These are phyloP conservation scores for Coptotermes formosanus DNA, from an alignment of 1,140 invertebrate species.

Conservation along the genomic window DNA sequence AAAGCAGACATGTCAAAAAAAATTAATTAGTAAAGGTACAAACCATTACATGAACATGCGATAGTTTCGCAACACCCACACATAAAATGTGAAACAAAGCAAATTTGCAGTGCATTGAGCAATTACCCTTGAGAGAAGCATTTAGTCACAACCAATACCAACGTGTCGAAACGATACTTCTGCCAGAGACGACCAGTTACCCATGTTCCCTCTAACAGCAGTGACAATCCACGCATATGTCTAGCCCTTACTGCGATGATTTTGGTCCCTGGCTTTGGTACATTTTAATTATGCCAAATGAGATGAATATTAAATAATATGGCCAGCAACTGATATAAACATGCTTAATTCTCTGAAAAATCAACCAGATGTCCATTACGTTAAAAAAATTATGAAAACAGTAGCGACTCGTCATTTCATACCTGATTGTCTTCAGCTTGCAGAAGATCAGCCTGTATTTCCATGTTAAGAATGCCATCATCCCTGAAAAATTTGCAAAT, in stretches of 20 bases:
- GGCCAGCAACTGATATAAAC: not conserved
- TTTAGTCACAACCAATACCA: too few relatives aligned
- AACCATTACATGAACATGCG: too few relatives aligned
- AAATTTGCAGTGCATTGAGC: too few relatives aligned
- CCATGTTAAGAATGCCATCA: not conserved
- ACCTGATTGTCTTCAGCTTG: not conserved
- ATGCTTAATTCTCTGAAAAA: not conserved
- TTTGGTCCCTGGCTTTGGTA: not conserved
- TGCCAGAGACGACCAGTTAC: too few relatives aligned
- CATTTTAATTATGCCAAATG: not conserved
- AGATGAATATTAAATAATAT: too few relatives aligned
- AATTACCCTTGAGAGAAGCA: too few relatives aligned
- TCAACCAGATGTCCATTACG: not conserved
- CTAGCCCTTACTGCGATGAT: constrained; percentile 10
- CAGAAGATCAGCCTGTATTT: not conserved
- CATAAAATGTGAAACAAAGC: too few relatives aligned
- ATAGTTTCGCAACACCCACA: too few relatives aligned
- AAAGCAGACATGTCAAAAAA: too few relatives aligned
- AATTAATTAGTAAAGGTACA: too few relatives aligned
- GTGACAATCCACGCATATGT: not conserved
- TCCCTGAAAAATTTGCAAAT: not conserved
- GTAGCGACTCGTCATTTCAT: not conserved
- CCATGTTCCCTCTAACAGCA: not conserved
- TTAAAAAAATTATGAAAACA: not conserved
- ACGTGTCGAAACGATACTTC: too few relatives aligned